Base-by-base conservation (phyloP, 2,888 invertebrate genomes). In the Drosophila paranaensis region DNA sequence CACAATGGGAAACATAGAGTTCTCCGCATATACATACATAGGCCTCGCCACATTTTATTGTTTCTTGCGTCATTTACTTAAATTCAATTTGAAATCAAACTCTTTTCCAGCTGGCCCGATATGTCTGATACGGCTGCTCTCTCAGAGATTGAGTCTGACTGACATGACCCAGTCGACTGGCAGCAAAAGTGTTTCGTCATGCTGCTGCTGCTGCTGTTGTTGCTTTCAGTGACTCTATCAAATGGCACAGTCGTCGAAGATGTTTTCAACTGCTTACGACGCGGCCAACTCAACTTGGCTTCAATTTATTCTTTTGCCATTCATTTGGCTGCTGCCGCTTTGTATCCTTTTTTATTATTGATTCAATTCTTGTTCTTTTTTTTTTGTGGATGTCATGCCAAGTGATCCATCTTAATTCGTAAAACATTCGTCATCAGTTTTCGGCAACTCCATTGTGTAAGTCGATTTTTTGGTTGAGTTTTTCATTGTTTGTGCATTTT, bases 331-430 rank as follows among this genome's bases (percentile, higher is more conserved):
- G 48, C 37, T 64, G 55, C 71, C 53, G 48, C 57, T 60, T 20
- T 60, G 69, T 68, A 73, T 84, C 74, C 75, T 53, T 53, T 53
- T 63, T 67, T 72, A 45, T 62, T 69, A 60, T 66, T 66, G 57
- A 68, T 71, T 61, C 71, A 67, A 61, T 77, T 56, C 53, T 39
- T 6, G 50, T 53, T 39, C 14, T 40, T 55, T 39, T 39, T 27
- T 40, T 55, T 39, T 43, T 81, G 67, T 66, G 81, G 81, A 83
- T 89, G 91, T 92, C 90, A 90, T 91, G 81, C 74, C 77, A 80
- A 85, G 92, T 91, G 91, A 92, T 92, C 92, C 91, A 92, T 92
- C 92, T 92, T 92, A 87, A 89, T 89, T 84, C 85, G 74, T 81
- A 81, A 78, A 81, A 79, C 89, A 90, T 88, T 90, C 86, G 86